A percentile compares a stretch with the other conserved stretches of the same genome.
phyloP scores from a whole-genome alignment of 37 sponge, comb jelly and placozoan species.

The Crambe crambe region DNA sequence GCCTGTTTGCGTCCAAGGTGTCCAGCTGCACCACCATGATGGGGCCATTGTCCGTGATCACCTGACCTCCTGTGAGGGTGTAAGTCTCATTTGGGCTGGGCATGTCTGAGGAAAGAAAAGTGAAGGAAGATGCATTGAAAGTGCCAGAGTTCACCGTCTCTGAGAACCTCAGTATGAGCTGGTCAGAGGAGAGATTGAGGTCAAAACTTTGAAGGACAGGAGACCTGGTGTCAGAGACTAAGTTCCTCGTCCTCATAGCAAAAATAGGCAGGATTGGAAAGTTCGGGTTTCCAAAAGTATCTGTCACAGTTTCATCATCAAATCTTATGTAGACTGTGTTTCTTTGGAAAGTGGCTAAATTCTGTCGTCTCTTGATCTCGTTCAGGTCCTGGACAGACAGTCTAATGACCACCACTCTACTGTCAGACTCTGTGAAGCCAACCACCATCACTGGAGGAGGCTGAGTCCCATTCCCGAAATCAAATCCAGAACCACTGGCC shows the following conservation, averaged over 20 bases:
- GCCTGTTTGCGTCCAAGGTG: conserved; percentile 54
- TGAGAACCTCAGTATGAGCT: conserved; percentile 75
- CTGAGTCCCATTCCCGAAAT: conserved; percentile 17
- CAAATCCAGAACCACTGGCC: conserved; percentile 15
- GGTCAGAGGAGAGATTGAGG: conserved; percentile 60
- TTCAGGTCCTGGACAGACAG: conserved; percentile 79
- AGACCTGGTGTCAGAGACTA: conserved; percentile 32
- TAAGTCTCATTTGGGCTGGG: conserved; percentile 17
- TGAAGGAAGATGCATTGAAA: conserved; percentile 48
- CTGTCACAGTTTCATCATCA: conserved; percentile 32
- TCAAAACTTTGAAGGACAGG: conserved; percentile 69
- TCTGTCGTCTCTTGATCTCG: conserved; percentile 62
- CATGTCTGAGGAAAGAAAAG: conserved; percentile 18
- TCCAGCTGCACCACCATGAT: conserved; percentile 50
- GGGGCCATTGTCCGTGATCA: conserved; percentile 58
- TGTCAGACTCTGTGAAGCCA: conserved; percentile 47
- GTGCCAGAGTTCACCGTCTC: conserved; percentile 74
- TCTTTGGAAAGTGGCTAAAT: conserved; percentile 58
- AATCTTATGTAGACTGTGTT: conserved; percentile 58
- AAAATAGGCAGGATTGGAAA: conserved; percentile 22
- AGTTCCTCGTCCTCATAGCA: conserved; percentile 45
- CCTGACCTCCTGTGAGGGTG: conserved; percentile 66
- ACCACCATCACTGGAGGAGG: conserved; percentile 2
- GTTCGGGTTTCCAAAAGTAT: conserved; percentile 71
- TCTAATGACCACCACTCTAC: conserved; percentile 61